phyloP scores from a whole-genome alignment of 2,888 invertebrate species.

The Resseliella maxima region DNA sequence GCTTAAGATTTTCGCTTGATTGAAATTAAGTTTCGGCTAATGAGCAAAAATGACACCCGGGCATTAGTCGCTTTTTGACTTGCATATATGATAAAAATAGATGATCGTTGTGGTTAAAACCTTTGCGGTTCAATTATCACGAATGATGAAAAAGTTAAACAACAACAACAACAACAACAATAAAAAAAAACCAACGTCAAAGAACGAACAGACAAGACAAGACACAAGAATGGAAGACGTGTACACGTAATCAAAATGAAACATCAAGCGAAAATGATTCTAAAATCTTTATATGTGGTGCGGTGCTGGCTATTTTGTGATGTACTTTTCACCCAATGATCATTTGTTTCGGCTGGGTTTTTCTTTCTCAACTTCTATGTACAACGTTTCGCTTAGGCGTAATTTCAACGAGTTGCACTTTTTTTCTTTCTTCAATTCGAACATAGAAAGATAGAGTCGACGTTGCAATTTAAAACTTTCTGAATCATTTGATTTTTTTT shows the following conservation, averaged over 20 bases:
- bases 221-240: conserved; percentile 26
- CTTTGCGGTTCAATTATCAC: conserved; percentile 47
- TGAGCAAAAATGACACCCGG: conserved; percentile 24
- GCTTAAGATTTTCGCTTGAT: not conserved
- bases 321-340: conserved; percentile 40
- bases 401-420: conserved; percentile 11
- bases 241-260: conserved; percentile 57
- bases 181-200: not conserved
- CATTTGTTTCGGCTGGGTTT: not conserved
- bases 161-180: not conserved
- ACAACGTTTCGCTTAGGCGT: not conserved
- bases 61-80: not conserved
- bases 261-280: conserved; percentile 51
- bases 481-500: not conserved
- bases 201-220: not conserved
- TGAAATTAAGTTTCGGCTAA: not conserved
- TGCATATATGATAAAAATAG: conserved; percentile 2
- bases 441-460: not conserved
- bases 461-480: conserved; percentile 32
- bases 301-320: conserved; percentile 29
- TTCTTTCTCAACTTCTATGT: not conserved
- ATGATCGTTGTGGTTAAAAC: conserved; percentile 5
- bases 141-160: not conserved
- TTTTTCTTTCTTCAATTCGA: not conserved
- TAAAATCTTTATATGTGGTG: not conserved